These are phyloP conservation scores for Propithecus perrieri DNA, from an alignment of 2,797 vertebrate genomes.

Conservation along the genomic window DNA sequence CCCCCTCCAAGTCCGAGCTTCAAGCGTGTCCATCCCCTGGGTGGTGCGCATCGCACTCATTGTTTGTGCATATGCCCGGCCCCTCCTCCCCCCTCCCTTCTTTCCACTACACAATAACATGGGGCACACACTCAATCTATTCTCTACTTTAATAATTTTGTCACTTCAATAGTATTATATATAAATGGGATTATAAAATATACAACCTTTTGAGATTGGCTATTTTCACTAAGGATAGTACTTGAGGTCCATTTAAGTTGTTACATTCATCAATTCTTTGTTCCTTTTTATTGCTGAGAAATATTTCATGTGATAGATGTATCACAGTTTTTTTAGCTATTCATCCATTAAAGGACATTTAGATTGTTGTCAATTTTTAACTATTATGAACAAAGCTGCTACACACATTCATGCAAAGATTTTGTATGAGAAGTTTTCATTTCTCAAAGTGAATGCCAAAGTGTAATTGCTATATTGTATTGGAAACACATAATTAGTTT, in stretches of 20 bases:
- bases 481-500: background rate
- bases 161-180: background rate
- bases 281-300: background rate
- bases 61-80: no score
- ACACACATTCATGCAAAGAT: background rate
- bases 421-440: background rate
- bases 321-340: background rate
- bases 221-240: background rate
- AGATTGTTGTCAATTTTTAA: background rate
- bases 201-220: background rate
- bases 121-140: background rate
- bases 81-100: background rate
- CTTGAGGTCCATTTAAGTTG: background rate
- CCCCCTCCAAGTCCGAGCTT: no score
- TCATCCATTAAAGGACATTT: background rate
- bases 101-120: background rate
- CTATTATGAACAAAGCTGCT: background rate
- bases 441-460: background rate
- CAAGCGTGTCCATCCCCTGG: no score
- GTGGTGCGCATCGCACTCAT: no score
- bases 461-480: background rate
- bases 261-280: background rate
- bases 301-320: background rate
- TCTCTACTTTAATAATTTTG: background rate
- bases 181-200: background rate